Base-by-base conservation (phyloP, 2,888 invertebrate genomes). In the Thymelicus lineola region DNA sequence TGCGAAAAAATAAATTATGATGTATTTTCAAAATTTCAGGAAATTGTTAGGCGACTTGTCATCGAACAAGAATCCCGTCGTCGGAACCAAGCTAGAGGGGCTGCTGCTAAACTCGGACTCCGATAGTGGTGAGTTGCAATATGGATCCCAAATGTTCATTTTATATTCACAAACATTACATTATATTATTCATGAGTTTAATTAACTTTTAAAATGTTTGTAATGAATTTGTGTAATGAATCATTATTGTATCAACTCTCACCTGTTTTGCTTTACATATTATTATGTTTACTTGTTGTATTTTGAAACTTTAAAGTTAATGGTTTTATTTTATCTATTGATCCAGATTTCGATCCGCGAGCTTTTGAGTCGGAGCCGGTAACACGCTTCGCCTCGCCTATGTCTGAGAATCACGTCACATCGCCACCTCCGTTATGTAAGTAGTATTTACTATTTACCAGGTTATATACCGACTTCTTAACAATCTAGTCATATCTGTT, bases 291-390 rank as follows among this genome's bases (percentile, higher is more conserved):
- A 6, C 5, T 36, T 36, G 6, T 36, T 36, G 7, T 38, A 38
- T 9, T 1, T 38, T 7, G 3, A 38, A 9, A 38, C n/a, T 28
- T 42, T 10, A 12, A 42, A 53, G 20, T 35, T 55, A 55, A 55
- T 55, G 6, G 28, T 14, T 28, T 42, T 6, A 53, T 36, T 42
- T 42, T 63, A 61, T 70, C 20, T 58, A 68, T 59, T 58, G 15
- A 80, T 76, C 0, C 90, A 90, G 97, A 97, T 88, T 98, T 98
- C 84, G 97, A 98, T 94, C 98, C 98, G 0, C 95, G 98, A 73
- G 98, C 98, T 20, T 96, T 95, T 77, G 98, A 98, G 85, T 95
- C 94, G 66, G 94, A 95, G 17, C 85, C 93, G 0, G 79, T 87
- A 45, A 74, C 83, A 6, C 85, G 86, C 7, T 90, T 87, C 83